Evolutionary conservation across 2,113 vertebrate genomes (phyloP), one percentile per base, ranked within the genome.

Genomic region (Leuciscus idus): DNA sequence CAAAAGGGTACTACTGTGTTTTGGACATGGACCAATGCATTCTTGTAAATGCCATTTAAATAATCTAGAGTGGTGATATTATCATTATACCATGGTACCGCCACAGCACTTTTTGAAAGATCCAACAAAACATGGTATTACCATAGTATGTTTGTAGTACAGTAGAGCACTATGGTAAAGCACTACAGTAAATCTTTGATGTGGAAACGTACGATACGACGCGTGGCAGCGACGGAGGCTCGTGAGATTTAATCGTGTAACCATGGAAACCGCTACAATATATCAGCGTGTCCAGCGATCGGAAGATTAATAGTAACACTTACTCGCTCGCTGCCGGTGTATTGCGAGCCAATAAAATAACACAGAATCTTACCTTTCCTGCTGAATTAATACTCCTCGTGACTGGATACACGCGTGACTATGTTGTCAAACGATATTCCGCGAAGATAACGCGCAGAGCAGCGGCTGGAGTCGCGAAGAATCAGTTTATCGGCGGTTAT

Each of bases 191-290:
- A 52, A 82, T 33, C 15, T 33, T 55, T 52, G 43, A 28, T 64
- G n/a, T 50, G 26, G n/a, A 68, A 50, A 52, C 46, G 12, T 3
- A 50, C 21, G 15, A 73, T 43, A 17, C 73, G 81, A 84, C 81
- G 81, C 81, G 81, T 84, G 81, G 81, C 81, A 84, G 3, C 64
- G 8, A 64, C 80, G 13, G 17, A 28, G 10, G 77, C 77, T 28
- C 77, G 52, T 23, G 3, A 12, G 48, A 39, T 73, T 17, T 10
- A 28, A 57, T 39, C 50, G 28, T 17, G 68, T 73, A 50, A 36
- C 64, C 66, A 83, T 84, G 68, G 68, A 73, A 72, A 84, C 50
- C 48, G 81, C 66, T 57, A 59, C 64, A 73, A 84, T 73, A 8
- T 84, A 82, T 52, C 64, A 61, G 13, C 36, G 28, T 6, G 9